Evolutionary conservation across 1,140 invertebrate species (phyloP).

Genomic region (Lutraria rhynchaena): DNA sequence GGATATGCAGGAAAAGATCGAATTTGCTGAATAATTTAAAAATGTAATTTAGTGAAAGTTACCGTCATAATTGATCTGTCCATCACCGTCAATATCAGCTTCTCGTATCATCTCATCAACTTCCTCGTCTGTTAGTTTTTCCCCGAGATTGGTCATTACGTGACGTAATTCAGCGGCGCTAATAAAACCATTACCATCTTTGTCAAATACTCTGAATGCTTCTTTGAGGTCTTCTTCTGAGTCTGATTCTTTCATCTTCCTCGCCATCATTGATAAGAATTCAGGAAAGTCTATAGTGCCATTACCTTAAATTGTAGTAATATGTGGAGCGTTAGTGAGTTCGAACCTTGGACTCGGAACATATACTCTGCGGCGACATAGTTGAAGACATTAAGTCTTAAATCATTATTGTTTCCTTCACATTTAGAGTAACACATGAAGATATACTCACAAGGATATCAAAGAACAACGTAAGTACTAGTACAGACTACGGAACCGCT

Average conservation of each 20-base stretch:
- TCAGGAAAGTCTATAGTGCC: conserved; percentile 99
- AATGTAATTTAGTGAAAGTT: not conserved
- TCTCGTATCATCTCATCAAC: conserved; percentile 96
- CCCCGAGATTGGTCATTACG: conserved; percentile 96
- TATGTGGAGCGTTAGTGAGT: no score
- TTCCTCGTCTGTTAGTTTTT: conserved; percentile 93
- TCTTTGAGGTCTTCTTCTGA: conserved; percentile 97
- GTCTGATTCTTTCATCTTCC: conserved; percentile 99
- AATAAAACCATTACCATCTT: conserved; percentile 95
- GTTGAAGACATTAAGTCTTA: no score
- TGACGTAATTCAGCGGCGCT: conserved; percentile 67
- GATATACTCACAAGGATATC: no score
- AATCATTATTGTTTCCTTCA: no score
- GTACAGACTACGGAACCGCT: no score
- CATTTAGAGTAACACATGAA: no score
- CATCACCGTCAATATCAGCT: conserved; percentile 93
- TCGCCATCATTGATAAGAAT: conserved; percentile 90
- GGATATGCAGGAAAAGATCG: no score
- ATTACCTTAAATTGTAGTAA: conserved; percentile 84
- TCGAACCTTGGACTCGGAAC: no score
- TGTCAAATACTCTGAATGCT: conserved; percentile 98
- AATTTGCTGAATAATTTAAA: no score
- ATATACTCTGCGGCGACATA: no score
- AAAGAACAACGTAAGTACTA: no score
- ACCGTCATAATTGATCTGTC: conserved; percentile 73